Evolutionary conservation across 2,113 vertebrate genomes (phyloP).

Genomic region (Myanophis thanlyinensis): DNA sequence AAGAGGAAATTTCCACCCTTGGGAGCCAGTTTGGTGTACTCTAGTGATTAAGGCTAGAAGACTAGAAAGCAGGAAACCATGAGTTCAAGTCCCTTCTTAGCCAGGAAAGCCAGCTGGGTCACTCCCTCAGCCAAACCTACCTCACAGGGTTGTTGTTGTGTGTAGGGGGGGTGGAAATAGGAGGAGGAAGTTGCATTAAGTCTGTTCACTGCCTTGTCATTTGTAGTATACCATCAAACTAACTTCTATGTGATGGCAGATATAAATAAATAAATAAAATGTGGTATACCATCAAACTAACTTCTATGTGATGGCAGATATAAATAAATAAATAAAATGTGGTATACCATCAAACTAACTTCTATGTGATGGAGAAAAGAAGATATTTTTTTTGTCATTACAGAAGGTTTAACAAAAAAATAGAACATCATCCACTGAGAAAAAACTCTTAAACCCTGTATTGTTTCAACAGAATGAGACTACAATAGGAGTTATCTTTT

Average conservation of each 20-base stretch:
- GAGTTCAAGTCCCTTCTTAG: background rate
- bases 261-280: background rate
- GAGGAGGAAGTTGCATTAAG: background rate
- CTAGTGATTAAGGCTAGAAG: background rate
- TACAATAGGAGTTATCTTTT: background rate
- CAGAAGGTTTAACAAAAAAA: background rate
- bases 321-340: no score
- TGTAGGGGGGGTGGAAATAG: background rate
- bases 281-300: background rate
- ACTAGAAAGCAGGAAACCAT: background rate
- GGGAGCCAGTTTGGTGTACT: background rate
- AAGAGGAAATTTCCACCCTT: background rate
- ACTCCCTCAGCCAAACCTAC: background rate
- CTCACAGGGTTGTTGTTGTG: background rate
- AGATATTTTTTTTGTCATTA: background rate
- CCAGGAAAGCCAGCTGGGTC: background rate
- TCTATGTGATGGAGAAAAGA: background rate
- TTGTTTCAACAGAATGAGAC: background rate
- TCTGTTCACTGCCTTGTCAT: background rate
- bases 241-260: background rate
- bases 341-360: background rate
- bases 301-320: background rate
- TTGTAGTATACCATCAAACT: background rate
- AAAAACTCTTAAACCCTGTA: background rate
- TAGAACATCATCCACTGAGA: background rate